Conservation (phyloP, 35 echinoderm and acorn worm species). For the Ophioderma brevispina region DNA sequence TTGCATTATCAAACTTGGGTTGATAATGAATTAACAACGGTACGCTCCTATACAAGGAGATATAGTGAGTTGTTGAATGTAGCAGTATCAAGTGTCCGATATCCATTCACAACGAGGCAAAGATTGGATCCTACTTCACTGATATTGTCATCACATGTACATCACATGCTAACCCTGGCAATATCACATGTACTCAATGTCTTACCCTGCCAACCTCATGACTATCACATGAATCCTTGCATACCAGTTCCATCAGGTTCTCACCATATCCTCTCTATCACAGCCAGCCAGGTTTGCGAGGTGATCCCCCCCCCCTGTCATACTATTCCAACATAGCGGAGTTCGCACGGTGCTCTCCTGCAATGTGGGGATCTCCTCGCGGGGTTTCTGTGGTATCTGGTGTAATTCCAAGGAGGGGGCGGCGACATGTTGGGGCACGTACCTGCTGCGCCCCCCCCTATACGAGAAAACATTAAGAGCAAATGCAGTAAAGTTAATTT, state of each 20-base stretch:
- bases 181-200: no score
- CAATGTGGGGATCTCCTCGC: conserved; percentile 65
- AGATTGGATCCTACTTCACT: no score
- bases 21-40: no score
- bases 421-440: conserved; percentile 80
- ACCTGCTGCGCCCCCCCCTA: conserved; percentile 83
- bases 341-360: conserved; percentile 61
- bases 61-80: no score
- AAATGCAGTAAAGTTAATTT: no score
- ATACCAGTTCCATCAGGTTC: conserved; percentile 78
- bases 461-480: background rate
- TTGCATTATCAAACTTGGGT: no score
- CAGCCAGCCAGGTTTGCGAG: conserved; percentile 63
- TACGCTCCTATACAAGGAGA: no score
- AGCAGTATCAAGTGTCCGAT: no score
- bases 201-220: conserved; percentile 92
- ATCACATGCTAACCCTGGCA: no score
- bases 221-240: conserved; percentile 90
- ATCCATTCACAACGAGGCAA: no score
- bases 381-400: conserved; percentile 78
- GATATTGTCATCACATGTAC: no score
- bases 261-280: conserved; percentile 88
- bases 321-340: conserved; percentile 70
- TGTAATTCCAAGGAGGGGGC: conserved; percentile 86
- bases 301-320: conserved; percentile 75